phyloP scores from a whole-genome alignment of 2,113 vertebrate genomes.

The Dolichotis patagonum region DNA sequence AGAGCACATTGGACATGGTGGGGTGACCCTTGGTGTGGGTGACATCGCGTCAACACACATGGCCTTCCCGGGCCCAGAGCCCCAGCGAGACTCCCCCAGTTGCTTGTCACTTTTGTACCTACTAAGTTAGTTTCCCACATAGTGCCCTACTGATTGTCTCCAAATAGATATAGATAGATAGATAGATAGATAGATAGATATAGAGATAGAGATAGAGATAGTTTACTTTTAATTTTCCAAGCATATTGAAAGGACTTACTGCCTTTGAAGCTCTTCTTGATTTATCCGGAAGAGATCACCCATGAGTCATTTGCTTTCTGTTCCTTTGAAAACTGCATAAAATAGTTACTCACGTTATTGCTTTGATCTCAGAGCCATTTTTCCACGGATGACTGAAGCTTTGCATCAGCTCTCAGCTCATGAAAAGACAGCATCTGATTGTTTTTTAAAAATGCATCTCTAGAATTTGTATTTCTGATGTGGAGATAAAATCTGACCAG shows the following conservation, averaged over 20 bases:
- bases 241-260: neutral
- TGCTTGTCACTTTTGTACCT: neutral
- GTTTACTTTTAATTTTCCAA: slow-evolving; percentile 50
- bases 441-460: neutral
- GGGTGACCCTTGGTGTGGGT: neutral
- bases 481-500: neutral
- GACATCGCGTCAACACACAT: neutral
- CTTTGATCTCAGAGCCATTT: slow-evolving; percentile 60
- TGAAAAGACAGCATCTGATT: slow-evolving; percentile 40
- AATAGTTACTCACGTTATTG: slow-evolving; percentile 22
- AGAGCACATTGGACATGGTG: neutral
- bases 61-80: neutral
- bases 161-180: neutral
- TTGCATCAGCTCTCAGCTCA: slow-evolving; percentile 41
- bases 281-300: slow-evolving; percentile 43
- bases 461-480: neutral
- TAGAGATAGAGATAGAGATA: too few relatives aligned
- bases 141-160: slow-evolving; percentile 9
- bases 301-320: slow-evolving; percentile 50
- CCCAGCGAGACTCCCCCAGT: neutral
- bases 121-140: neutral
- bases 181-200: too few relatives aligned
- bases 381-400: slow-evolving; percentile 15
- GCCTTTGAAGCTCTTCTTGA: neutral
- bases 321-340: slow-evolving; percentile 57